Base-by-base conservation (phyloP, 1,140 invertebrate genomes). In the Oryctes rhinoceros region DNA sequence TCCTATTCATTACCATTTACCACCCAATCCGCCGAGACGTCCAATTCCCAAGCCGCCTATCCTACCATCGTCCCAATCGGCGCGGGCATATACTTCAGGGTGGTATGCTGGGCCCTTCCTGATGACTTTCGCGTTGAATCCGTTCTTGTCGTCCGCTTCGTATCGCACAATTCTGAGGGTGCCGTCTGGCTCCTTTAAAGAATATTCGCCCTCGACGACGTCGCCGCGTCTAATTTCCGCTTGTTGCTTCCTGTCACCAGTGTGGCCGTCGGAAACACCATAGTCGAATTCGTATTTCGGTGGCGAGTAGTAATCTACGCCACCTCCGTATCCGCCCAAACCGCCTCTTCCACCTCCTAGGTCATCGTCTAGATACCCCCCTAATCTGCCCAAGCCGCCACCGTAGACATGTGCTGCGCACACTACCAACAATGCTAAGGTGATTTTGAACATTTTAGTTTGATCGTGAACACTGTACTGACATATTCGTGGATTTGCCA, bases 211-310 rank as follows among this genome's bases (percentile, higher is more conserved):
- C 84, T 88, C 88, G 0, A 90, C 88, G 44, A 88, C 87, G 82
- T 89, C 89, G n/a, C 89, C 89, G 80, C 89, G 87, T 24, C 89
- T 85, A 49, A 84, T 85, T 81, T 90, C 89, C 85, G 88, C 87
- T 80, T 90, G 89, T 5, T 86, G 85, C 80, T 90, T 90, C 80
- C 87, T 84, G 80, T 90, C 89, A 48, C 89, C 83, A 88, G 87
- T 83, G 88, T 85, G 84, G 87, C 88, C 76, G 81, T 88, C 87
- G 18, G 83, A 82, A 30, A 88, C 85, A 39, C 86, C 86, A 82
- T 88, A 88, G 24, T 83, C 79, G 82, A 84, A 87, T 15, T 84
- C 82, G 81, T 88, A 88, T 75, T 89, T 87, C 0, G 89, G 87
- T 77, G 89, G 87, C 3, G 90, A 44, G 11, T 37, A 78, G 11